These are phyloP conservation scores for Amorpha juglandis DNA, from an alignment of 2,888 invertebrate genomes.

Conservation along the genomic window DNA sequence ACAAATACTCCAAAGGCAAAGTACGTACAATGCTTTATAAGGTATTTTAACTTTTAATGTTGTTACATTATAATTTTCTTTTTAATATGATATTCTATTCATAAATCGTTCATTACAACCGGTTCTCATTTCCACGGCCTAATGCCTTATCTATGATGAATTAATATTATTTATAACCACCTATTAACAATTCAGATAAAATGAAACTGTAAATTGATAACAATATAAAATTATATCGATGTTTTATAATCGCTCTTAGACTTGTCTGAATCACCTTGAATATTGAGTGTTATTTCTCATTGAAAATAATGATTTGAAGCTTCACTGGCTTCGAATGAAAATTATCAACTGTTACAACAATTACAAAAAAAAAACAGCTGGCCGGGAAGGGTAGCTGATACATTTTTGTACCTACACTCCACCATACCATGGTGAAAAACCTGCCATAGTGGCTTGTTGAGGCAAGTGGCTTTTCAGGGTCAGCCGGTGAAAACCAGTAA, in stretches of 20 bases:
- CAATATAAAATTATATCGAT: constrained; percentile 1
- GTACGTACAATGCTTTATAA: neutral
- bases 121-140: neutral
- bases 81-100: neutral
- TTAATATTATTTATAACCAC: constrained; percentile 20
- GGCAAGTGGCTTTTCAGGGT: too few species aligned
- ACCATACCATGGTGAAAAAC: too few species aligned
- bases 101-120: neutral
- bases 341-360: neutral
- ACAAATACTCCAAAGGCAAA: neutral
- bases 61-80: neutral
- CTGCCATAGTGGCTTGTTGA: too few species aligned
- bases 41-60: neutral
- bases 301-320: constrained; percentile 24
- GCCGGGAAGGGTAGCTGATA: too few species aligned
- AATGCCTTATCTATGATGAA: constrained; percentile 17
- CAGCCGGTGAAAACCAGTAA: too few species aligned
- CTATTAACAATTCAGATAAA: constrained; percentile 25
- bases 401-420: too few species aligned
- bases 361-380: too few species aligned
- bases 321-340: neutral
- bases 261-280: constrained; percentile 26
- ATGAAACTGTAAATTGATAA: constrained; percentile 17
- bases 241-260: constrained; percentile 19
- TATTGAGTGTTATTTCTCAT: constrained; percentile 15